Evolutionary conservation across 2,113 vertebrate species (phyloP).

Genomic region (Pseudopipra pipra): DNA sequence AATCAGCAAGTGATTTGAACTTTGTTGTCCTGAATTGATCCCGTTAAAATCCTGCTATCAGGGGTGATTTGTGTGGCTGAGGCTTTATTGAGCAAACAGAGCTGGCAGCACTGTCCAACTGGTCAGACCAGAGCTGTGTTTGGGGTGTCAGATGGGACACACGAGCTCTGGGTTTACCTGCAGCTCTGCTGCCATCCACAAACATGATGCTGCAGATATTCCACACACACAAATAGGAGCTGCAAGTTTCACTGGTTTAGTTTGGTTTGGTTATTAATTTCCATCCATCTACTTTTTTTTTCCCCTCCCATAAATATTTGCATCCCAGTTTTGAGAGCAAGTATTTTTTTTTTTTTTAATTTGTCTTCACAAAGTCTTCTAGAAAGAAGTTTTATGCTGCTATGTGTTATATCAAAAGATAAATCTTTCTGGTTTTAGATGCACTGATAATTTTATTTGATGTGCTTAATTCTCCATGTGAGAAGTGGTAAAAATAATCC

Average conservation of each 20-base stretch:
- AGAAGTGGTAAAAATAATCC: neutral
- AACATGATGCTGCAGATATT: neutral
- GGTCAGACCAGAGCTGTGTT: neutral
- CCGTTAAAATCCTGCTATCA: neutral
- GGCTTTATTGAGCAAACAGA: neutral
- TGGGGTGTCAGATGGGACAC: neutral
- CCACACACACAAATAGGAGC: neutral
- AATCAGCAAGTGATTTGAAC: neutral
- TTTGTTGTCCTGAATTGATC: slow-evolving; percentile 3
- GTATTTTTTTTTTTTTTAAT: neutral
- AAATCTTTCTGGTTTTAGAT: neutral
- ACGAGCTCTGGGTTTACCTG: neutral
- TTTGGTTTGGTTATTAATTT: neutral
- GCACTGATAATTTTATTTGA: neutral
- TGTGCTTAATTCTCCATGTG: neutral
- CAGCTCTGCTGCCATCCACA: neutral
- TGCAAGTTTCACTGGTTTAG: neutral
- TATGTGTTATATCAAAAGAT: neutral
- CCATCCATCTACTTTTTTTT: neutral
- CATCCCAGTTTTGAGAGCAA: neutral
- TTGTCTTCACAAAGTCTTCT: neutral
- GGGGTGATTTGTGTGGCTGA: neutral
- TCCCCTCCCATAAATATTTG: neutral
- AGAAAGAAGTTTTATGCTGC: neutral
- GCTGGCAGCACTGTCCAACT: neutral